Base-by-base conservation (phyloP, 2,888 invertebrate species). In the Opisthograptis luteolata region DNA sequence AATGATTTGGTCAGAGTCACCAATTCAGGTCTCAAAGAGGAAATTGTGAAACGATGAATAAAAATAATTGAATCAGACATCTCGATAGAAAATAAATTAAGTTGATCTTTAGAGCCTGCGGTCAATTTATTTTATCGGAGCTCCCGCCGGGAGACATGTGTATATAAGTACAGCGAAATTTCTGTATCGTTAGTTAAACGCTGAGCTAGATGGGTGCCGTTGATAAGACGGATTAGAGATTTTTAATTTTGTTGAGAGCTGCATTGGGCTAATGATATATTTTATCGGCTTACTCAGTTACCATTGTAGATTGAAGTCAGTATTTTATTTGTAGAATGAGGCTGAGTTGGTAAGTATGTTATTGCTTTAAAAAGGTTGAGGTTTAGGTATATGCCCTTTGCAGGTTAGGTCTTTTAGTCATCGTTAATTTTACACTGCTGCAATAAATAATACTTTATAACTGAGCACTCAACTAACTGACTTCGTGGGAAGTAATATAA, bases 51-150 rank as follows among this genome's bases (percentile, higher is more conserved):
- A 31, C 30, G 32, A 31, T 22, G 25, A 42, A 40, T 27, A 20
- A 53, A 55, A 56, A 46, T 53, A 58, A 59, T 50, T 52, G 44
- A 55, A 52, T 40, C 31, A 20, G 20, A 47, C 31, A 44, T 47
- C 28, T 45, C 39, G 31, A 35, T 40, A 22, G 51, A 60, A 61
- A 64, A 58, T 53, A 66, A 66, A 72, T 65, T 64, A 66, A 63
- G 58, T 57, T 58, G 45, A 58, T 64, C 56, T 62, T 59, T 58
- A 62, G 61, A 62, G 51, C 7, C n/a, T 4, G 31, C 34, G 10
- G 24, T 63, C 62, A 58, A 68, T 66, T 72, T 64, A 67, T 59
- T 69, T 68, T 61, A 65, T 66, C 63, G 48, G 27, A 56, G 31
- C 2, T 44, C 50, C 45, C 55, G 39, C 48, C 20, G 22, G 45